Base-by-base conservation (phyloP, 2,113 vertebrate species). In the Willisornis vidua region DNA sequence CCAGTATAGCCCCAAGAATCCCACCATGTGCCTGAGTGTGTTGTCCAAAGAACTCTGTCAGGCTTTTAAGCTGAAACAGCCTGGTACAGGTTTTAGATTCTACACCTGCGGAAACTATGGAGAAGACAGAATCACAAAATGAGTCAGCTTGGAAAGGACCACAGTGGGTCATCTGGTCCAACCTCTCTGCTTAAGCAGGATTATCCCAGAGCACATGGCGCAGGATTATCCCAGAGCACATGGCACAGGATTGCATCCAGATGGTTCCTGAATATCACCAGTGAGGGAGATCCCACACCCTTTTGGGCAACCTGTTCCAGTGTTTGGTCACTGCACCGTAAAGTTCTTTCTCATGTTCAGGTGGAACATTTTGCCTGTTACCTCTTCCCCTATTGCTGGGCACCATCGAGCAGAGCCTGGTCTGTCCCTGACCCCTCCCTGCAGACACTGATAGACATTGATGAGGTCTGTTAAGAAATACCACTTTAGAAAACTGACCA, bases 361-460 rank as follows among this genome's bases (percentile, higher is more conserved):
- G 31, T 37, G 22, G 54, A 54, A 20, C 4, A 54, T 67, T 25
- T 19, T 1, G 23, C 19, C 43, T 6, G 1, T 9, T 5, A 15
- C 3, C 19, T 16, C 46, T 29, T 66, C 18, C 26, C 3, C 37
- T 46, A 4, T 12, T 67, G 16, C 28, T 54, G 28, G 2, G 33
- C 28, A 28, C 1, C 18, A 13, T 12, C 0, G 1, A 45, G 4
- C 17, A 17, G 33, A 37, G 2, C 23, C 33, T 52, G 45, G 10
- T 29, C 46, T 23, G 3, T 52, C 4, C 54, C 46, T 75, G 54
- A 29, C 17, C 6, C 5, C n/a, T 33, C 22, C 17, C n/a, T 57
- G 28, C 52, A 58, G 5, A 2, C 13, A 8, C 7, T 46, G 26
- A 23, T 7, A 37, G 45, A 16, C 0, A 0, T 1, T 6, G 23